Conservation (phyloP, 2,797 vertebrate species). For the Xiphophorus birchmanni region DNA sequence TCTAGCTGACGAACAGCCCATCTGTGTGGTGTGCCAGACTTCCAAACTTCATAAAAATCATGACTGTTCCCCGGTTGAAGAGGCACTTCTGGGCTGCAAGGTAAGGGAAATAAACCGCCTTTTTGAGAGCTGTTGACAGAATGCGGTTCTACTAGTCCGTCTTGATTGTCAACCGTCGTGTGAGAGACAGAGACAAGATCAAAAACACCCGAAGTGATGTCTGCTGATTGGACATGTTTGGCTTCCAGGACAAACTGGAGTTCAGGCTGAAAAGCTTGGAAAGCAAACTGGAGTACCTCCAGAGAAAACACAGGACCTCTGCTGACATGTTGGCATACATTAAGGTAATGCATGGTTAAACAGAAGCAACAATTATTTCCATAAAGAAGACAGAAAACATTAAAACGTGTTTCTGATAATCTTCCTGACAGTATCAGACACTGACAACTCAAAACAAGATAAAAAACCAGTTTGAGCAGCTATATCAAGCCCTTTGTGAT, state of each 20-base stretch:
- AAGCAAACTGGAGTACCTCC: conserved; percentile 63
- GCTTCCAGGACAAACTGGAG: conserved; percentile 72
- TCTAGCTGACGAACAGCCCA: conserved; percentile 74
- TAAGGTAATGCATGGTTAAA: conserved; percentile 59
- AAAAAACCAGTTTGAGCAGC: conserved; percentile 74
- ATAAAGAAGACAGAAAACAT: not conserved
- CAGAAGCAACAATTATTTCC: not conserved
- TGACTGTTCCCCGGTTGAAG: conserved; percentile 71
- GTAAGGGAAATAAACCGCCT: conserved; percentile 53
- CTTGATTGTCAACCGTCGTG: conserved; percentile 22
- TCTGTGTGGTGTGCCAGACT: conserved; percentile 79
- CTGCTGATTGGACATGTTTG: conserved; percentile 10
- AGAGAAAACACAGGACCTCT: conserved; percentile 53
- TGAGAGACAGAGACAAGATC: not conserved
- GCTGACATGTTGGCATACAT: conserved; percentile 59
- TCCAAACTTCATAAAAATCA: conserved; percentile 80
- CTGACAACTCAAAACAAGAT: conserved; percentile 62
- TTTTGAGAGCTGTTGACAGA: conserved; percentile 36
- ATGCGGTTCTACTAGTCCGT: conserved; percentile 70
- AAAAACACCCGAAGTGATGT: not conserved
- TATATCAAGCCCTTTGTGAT: conserved; percentile 68
- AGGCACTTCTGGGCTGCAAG: conserved; percentile 79
- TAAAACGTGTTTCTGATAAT: not conserved
- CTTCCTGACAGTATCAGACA: conserved; percentile 59
- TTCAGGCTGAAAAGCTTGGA: conserved; percentile 62